A percentile compares a stretch with the other conserved stretches of the same genome.
Evolutionary conservation across 2,888 invertebrate genomes (phyloP).

Genomic region (Temnothorax unifasciatus): DNA sequence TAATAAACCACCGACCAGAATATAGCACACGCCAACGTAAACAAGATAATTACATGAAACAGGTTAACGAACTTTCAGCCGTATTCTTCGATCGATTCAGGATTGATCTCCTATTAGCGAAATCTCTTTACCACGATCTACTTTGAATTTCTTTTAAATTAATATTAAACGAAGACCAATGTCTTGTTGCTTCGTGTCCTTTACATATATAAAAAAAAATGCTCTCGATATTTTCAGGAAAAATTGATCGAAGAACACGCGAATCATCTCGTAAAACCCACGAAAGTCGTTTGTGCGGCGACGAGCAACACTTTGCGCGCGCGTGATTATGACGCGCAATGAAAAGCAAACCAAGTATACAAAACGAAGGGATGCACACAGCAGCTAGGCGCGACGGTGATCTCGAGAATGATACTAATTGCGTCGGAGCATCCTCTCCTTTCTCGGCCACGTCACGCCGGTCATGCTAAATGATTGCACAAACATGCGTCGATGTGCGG

Average conservation of each 20-base stretch:
- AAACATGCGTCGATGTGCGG: conserved; percentile 43
- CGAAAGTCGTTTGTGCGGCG: background rate
- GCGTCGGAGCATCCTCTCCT: background rate
- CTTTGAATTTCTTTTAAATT: background rate
- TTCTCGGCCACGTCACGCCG: conserved; percentile 5
- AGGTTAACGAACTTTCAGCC: background rate
- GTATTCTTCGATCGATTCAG: conserved; percentile 7
- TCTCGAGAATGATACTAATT: conserved; percentile 35
- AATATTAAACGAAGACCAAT: background rate
- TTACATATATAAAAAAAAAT: background rate
- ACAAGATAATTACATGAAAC: background rate
- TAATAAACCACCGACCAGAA: conserved; percentile 10
- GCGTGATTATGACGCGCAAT: conserved; percentile 23
- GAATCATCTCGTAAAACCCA: conserved; percentile 4
- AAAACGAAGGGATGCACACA: background rate
- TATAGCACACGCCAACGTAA: background rate
- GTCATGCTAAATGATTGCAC: conserved; percentile 49
- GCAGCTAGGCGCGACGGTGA: conserved; percentile 4
- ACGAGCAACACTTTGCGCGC: background rate
- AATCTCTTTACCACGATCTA: background rate
- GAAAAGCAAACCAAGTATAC: background rate
- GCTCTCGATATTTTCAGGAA: background rate
- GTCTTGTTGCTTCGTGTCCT: background rate
- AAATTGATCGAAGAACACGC: background rate
- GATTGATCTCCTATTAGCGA: background rate